Conservation (phyloP, 2,113 vertebrate genomes). For the Emydocephalus ijimae region DNA sequence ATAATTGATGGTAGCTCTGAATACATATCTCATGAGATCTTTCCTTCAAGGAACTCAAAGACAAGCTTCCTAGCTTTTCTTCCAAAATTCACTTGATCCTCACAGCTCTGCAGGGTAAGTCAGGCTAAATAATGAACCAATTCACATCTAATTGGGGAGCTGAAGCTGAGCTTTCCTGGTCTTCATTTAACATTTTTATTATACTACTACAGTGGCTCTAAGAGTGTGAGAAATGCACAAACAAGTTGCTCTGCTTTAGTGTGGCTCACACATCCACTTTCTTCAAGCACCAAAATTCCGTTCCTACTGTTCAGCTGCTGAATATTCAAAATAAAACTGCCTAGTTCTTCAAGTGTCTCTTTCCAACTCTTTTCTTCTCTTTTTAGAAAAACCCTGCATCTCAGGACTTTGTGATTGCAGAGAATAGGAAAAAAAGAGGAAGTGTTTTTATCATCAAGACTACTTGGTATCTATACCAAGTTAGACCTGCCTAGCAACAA, state of each 20-base stretch:
- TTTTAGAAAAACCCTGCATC: not conserved
- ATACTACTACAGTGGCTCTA: not conserved
- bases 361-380: not conserved
- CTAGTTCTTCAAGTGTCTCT: not conserved
- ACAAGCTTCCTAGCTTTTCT: not conserved
- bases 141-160: not conserved
- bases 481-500: slow-evolving; percentile 72
- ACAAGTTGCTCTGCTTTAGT: not conserved
- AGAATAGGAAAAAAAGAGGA: not conserved
- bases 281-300: not conserved
- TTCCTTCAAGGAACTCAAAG: not conserved
- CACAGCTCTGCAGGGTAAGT: not conserved
- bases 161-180: not conserved
- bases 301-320: not conserved
- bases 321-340: not conserved
- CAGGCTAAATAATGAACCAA: not conserved
- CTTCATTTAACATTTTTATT: not conserved
- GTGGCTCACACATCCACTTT: not conserved
- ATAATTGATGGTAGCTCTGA: not conserved
- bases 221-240: not conserved
- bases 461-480: slow-evolving; percentile 53
- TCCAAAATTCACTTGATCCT: not conserved
- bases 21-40: not conserved
- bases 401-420: not conserved
- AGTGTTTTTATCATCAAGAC: slow-evolving; percentile 43